Conservation (phyloP, 2,113 vertebrate species). For the Cheilinus undulatus region DNA sequence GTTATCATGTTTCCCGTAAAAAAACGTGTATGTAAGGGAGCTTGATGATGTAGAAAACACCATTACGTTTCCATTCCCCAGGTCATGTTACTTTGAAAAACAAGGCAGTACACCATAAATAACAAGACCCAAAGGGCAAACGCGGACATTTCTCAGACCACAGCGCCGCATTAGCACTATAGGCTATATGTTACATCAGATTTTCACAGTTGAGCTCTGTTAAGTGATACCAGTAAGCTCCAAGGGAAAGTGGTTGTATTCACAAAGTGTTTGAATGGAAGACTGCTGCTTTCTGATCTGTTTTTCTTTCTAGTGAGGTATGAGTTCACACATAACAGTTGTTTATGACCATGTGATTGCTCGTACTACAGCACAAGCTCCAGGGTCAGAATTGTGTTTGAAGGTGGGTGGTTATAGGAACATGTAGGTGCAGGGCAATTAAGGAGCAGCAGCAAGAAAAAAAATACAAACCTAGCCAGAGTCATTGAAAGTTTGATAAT, state of each 20-base stretch:
- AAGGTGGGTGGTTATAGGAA: no score
- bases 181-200: conserved; percentile 58
- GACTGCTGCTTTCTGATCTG: conserved; percentile 19
- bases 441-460: no score
- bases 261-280: conserved; percentile 27
- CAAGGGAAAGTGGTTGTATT: conserved; percentile 32
- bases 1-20: conserved; percentile 55
- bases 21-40: conserved; percentile 21
- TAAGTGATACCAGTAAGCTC: conserved; percentile 49
- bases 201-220: conserved; percentile 60
- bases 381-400: conserved; percentile 9
- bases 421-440: no score
- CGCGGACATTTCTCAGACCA: conserved; percentile 41
- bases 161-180: conserved; percentile 46
- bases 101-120: conserved; percentile 50
- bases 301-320: conserved; percentile 8
- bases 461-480: no score
- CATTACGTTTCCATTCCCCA: conserved; percentile 29
- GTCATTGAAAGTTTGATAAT: no score
- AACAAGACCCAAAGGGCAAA: conserved; percentile 48
- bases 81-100: conserved; percentile 48
- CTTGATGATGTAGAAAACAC: conserved; percentile 48
- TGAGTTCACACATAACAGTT: not conserved
- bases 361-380: conserved; percentile 5
- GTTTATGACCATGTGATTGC: conserved; percentile 6